Evolutionary conservation across 2,797 vertebrate species (phyloP).

Genomic region (Clarias platycephalus): DNA sequence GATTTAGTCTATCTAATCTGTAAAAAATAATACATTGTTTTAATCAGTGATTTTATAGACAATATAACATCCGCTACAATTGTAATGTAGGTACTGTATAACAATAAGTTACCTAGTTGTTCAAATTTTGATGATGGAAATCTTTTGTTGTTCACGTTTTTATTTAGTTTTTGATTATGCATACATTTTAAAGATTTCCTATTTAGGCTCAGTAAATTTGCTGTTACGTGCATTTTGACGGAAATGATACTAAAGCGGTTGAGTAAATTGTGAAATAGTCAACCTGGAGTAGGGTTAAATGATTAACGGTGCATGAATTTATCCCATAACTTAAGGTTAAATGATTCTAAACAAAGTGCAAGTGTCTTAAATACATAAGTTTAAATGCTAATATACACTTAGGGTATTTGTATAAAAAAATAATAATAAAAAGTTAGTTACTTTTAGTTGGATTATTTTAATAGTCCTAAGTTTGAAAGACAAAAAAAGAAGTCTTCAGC

Average conservation of each 20-base stretch:
- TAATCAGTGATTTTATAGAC: not conserved
- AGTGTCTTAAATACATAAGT: too few species aligned
- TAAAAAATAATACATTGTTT: not conserved
- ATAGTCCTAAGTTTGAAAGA: not conserved
- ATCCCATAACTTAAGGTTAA: not conserved
- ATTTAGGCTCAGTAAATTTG: not conserved
- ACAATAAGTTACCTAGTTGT: not conserved
- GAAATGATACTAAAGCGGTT: not conserved
- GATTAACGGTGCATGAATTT: not conserved
- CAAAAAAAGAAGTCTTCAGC: not conserved
- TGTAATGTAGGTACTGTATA: not conserved
- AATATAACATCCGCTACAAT: not conserved
- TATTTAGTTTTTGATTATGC: not conserved
- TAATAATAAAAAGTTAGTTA: not conserved
- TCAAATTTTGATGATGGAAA: not conserved
- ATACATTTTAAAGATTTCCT: not conserved
- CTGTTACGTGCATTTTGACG: not conserved
- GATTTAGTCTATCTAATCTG: conserved; percentile 1
- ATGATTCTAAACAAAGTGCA: not conserved
- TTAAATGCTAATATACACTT: too few species aligned
- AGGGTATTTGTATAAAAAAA: not conserved
- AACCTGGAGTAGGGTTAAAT: not conserved
- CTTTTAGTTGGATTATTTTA: not conserved
- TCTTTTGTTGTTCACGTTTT: not conserved
- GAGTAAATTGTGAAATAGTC: conserved; percentile 4